These are phyloP conservation scores for Tortricodes alternella DNA, from an alignment of 2,888 invertebrate species.

Conservation along the genomic window DNA sequence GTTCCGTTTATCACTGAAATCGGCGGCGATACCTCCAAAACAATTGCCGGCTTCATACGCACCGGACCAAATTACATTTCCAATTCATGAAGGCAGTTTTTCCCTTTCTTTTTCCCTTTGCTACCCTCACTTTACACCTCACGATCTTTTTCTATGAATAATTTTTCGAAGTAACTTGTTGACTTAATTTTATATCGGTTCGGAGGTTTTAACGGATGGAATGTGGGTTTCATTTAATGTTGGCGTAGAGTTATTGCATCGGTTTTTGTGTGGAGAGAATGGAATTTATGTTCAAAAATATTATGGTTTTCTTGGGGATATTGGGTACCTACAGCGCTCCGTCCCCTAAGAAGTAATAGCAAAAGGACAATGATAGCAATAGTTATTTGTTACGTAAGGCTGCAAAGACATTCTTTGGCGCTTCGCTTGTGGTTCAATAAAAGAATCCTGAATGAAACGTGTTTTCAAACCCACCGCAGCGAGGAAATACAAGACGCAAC, in stretches of 20 bases:
- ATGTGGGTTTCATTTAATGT: slow-evolving; percentile 13
- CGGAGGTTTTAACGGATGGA: slow-evolving; percentile 24
- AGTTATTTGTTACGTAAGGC: too few relatives aligned
- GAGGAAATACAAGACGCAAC: too few relatives aligned
- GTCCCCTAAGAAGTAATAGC: too few relatives aligned
- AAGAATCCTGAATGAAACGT: too few relatives aligned
- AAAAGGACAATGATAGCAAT: too few relatives aligned
- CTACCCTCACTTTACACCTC: slow-evolving; percentile 32
- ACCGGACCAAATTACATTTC: slow-evolving; percentile 38
- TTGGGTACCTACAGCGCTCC: background rate
- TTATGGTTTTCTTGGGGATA: background rate
- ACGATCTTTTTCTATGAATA: slow-evolving; percentile 39
- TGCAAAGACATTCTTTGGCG: too few relatives aligned
- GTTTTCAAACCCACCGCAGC: too few relatives aligned
- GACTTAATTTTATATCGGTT: slow-evolving; percentile 40
- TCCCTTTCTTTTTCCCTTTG: slow-evolving; percentile 31
- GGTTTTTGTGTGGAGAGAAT: slow-evolving; percentile 9
- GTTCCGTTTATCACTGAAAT: slow-evolving; percentile 34
- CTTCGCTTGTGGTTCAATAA: too few relatives aligned
- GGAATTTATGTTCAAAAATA: background rate
- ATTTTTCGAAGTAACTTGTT: slow-evolving; percentile 37
- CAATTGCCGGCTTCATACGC: slow-evolving; percentile 35
- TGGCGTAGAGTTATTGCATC: slow-evolving; percentile 20
- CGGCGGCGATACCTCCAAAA: slow-evolving; percentile 32
- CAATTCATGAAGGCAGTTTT: slow-evolving; percentile 39